phyloP scores from a whole-genome alignment of 2,888 invertebrate genomes.

The Leptinotarsa juncta region DNA sequence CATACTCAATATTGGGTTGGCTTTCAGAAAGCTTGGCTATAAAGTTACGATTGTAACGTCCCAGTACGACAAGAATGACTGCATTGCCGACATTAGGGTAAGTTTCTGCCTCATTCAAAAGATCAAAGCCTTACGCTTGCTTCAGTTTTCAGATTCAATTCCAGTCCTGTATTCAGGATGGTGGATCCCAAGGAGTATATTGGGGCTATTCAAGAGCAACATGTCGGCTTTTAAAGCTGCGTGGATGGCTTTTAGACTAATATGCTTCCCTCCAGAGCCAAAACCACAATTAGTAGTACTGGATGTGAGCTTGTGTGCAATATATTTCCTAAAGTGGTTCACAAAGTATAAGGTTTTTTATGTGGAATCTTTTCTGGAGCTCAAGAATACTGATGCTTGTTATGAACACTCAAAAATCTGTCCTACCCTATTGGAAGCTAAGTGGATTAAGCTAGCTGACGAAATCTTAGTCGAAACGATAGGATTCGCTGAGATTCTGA shows the following conservation, averaged over 20 bases:
- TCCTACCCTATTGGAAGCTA: slow-evolving; percentile 55
- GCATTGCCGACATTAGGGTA: slow-evolving; percentile 56
- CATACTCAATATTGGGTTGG: slow-evolving; percentile 57
- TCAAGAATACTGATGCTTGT: slow-evolving; percentile 49
- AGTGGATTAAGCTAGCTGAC: slow-evolving; percentile 57
- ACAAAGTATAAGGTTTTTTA: slow-evolving; percentile 56
- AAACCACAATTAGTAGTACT: slow-evolving; percentile 57
- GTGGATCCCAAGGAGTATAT: slow-evolving; percentile 58
- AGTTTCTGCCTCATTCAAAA: slow-evolving; percentile 35
- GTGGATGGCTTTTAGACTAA: slow-evolving; percentile 56
- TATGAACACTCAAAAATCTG: slow-evolving; percentile 53
- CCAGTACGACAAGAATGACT: slow-evolving; percentile 52
- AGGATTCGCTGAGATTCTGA: slow-evolving; percentile 57
- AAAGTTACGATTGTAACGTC: slow-evolving; percentile 58
- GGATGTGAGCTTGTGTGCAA: slow-evolving; percentile 55
- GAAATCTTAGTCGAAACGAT: slow-evolving; percentile 59
- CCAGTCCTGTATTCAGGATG: slow-evolving; percentile 54
- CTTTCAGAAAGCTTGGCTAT: slow-evolving; percentile 56
- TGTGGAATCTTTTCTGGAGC: slow-evolving; percentile 53
- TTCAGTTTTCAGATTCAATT: slow-evolving; percentile 52
- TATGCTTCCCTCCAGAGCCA: slow-evolving; percentile 55
- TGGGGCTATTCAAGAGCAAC: slow-evolving; percentile 49
- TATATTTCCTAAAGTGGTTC: slow-evolving; percentile 56
- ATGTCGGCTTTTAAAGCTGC: slow-evolving; percentile 52
- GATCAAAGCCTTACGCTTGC: too few species aligned